Percentiles rank a stretch among this genome's conserved stretches.
These are phyloP conservation scores for Nomada fucata DNA, from an alignment of 2,888 invertebrate genomes.

Conservation along the genomic window DNA sequence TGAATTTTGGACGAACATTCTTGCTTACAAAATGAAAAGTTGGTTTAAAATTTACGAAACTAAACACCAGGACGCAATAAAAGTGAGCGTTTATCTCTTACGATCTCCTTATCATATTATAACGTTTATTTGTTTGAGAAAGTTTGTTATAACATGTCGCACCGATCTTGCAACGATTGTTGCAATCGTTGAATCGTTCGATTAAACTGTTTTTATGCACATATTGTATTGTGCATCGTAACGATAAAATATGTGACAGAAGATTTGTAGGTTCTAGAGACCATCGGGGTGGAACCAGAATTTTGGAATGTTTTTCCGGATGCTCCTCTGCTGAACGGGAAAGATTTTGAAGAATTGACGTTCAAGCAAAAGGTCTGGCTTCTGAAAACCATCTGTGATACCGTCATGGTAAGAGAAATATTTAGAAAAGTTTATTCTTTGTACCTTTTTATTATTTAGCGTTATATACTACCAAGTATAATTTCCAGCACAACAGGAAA, in stretches of 20 bases:
- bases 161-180: not conserved
- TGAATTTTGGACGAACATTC: conserved; percentile 85
- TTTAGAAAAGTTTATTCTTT: not conserved
- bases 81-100: conserved; percentile 71
- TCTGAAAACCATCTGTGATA: conserved; percentile 86
- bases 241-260: conserved; percentile 59
- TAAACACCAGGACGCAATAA: conserved; percentile 80
- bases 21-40: conserved; percentile 83
- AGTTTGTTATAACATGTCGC: not conserved
- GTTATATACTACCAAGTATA: not conserved
- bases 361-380: conserved; percentile 86
- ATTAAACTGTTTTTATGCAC: not conserved
- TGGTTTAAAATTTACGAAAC: conserved; percentile 85
- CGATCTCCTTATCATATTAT: not conserved
- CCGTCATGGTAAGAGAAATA: conserved; percentile 76
- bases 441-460: not conserved
- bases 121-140: not conserved
- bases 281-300: conserved; percentile 85
- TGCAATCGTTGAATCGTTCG: too few species aligned
- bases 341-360: conserved; percentile 85
- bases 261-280: conserved; percentile 83
- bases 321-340: conserved; percentile 84
- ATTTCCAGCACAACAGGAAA: conserved; percentile 85
- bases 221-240: conserved; percentile 1
- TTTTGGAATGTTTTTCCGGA: conserved; percentile 86